Base-by-base conservation (phyloP, 2,888 invertebrate species). In the Amiota mariae region DNA sequence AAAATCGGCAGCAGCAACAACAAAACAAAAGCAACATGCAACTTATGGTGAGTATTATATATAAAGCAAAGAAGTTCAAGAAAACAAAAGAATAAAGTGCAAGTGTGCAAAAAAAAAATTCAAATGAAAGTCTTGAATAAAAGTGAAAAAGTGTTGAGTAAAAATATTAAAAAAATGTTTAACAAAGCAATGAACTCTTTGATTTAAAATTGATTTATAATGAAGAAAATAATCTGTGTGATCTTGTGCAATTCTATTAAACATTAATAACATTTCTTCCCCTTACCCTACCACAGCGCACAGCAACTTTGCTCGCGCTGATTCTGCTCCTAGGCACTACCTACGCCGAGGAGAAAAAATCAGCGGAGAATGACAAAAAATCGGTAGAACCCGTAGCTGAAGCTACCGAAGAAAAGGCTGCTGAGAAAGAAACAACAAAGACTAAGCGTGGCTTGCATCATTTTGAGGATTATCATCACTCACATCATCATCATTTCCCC, bases 371-470 rank as follows among this genome's bases (percentile, higher is more conserved):
- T 70, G 86, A 88, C 86, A 91, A 92, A 91, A 91, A 76, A 56
- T 85, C 89, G 73, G 87, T 88, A 75, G 80, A 81, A 72, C 61
- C 79, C 8, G 76, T 81, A 9, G 51, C 66, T 18, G 66, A 20
- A 8, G 79, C 80, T 20, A 72, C 78, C 47, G 78, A 84, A 71
- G 79, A 84, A 46, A 83, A 80, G 47, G 68, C 80, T 13, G 78
- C 82, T 11, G 86, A 81, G 61, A 81, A 87, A 54, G 88, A 88
- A 47, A 94, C 94, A 87, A 93, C 94, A 81, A 94, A 94, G 87
- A 94, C 94, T 80, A 95, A 95, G 88, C 93, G 95, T 84, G 95
- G 95, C 73, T 90, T 95, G 73, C 92, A 92, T 82, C 91, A 91
- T 77, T 92, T 92, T 79, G 89, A 89, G 80, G 89, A 89, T 79